phyloP scores from a whole-genome alignment of 2,797 vertebrate species.

The Chrysocyon brachyurus region DNA sequence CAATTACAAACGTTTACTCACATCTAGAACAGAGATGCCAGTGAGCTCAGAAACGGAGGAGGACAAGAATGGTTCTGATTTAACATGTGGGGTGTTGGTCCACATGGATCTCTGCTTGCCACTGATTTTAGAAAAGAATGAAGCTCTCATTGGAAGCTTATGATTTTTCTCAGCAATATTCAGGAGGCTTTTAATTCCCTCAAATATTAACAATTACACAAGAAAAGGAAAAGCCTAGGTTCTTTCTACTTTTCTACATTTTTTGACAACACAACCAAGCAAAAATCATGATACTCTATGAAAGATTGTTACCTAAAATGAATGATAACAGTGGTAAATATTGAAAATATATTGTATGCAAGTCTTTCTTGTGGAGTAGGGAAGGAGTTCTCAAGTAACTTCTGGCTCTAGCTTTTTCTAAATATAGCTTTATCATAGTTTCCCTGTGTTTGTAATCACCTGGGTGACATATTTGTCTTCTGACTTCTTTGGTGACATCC shows the following conservation, averaged over 20 bases:
- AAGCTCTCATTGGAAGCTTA: neutral
- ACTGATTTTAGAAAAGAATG: neutral
- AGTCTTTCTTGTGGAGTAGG: neutral
- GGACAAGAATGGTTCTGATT: neutral
- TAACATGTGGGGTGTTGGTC: neutral
- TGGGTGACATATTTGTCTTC: neutral
- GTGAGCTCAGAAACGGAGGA: neutral
- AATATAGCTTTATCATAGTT: neutral
- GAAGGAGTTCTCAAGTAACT: neutral
- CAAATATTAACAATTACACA: neutral
- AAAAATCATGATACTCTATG: neutral
- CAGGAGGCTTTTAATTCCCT: neutral
- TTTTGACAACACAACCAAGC: neutral
- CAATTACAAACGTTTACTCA: neutral
- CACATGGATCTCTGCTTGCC: neutral
- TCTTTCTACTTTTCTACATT: neutral
- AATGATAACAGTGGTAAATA: neutral
- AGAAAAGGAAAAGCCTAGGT: neutral
- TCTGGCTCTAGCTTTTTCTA: neutral
- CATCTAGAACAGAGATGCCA: neutral
- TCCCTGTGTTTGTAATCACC: neutral
- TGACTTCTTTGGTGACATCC: neutral
- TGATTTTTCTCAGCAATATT: neutral
- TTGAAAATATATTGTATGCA: neutral
- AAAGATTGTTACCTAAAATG: neutral